Percentiles rank a stretch among this genome's conserved stretches.
These are phyloP conservation scores for Telenomus remus DNA, from an alignment of 1,140 invertebrate genomes.

Conservation along the genomic window DNA sequence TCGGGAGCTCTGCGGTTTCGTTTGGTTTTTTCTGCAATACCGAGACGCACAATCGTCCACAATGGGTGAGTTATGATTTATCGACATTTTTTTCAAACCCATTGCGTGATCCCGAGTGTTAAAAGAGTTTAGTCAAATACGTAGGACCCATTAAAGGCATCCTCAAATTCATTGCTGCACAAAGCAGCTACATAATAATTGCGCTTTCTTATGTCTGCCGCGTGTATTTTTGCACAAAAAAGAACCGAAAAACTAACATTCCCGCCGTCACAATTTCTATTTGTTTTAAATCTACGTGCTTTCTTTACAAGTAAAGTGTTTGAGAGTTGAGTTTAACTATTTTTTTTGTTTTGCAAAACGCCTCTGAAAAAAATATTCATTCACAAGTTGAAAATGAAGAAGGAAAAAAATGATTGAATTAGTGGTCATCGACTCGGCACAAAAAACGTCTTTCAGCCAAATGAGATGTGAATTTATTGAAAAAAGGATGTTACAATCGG, in stretches of 20 bases:
- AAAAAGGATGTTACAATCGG: too few species aligned
- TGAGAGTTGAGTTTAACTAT: too few species aligned
- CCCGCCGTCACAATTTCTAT: background rate
- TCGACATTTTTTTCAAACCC: slow-evolving; percentile 2
- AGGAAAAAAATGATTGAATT: too few species aligned
- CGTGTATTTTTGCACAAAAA: background rate
- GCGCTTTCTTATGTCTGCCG: background rate
- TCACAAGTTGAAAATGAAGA: too few species aligned
- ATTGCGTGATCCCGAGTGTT: slow-evolving; percentile 14
- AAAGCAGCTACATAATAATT: background rate
- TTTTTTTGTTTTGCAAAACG: too few species aligned
- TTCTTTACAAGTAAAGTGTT: too few species aligned
- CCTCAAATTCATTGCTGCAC: background rate
- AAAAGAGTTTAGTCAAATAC: slow-evolving; percentile 6
- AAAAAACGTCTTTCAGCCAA: too few species aligned
- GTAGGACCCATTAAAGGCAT: slow-evolving; percentile 2
- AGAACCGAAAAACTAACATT: too few species aligned
- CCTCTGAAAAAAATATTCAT: too few species aligned
- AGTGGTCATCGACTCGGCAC: too few species aligned
- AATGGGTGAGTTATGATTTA: slow-evolving; percentile 26
- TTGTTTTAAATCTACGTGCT: too few species aligned
- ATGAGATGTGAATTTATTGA: too few species aligned
- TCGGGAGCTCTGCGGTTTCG: slow-evolving; percentile 12
- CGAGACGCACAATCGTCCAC: background rate
- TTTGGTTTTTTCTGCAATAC: background rate